Evolutionary conservation across 2,888 invertebrate genomes (phyloP).

Genomic region (Coelinius sp.): DNA sequence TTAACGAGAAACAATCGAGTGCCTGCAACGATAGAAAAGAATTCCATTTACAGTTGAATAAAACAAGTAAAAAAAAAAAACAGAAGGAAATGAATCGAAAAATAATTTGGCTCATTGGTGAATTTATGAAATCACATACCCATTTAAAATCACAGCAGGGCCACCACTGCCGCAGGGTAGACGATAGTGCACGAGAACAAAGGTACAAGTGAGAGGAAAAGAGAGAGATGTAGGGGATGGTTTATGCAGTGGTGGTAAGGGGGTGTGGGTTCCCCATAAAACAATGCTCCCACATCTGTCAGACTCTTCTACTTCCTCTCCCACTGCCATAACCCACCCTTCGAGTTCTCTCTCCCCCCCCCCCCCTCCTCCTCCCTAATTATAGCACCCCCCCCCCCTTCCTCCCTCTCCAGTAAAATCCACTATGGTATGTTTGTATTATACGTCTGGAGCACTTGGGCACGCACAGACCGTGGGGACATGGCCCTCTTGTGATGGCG

Average conservation of each 20-base stretch:
- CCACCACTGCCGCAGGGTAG: slow-evolving; percentile 52
- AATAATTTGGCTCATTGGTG: slow-evolving; percentile 56
- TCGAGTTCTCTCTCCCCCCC: slow-evolving; percentile 66
- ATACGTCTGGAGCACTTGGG: slow-evolving; percentile 70
- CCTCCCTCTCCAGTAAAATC: slow-evolving; percentile 51
- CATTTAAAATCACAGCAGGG: slow-evolving; percentile 69
- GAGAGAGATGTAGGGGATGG: slow-evolving; percentile 38
- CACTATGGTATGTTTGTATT: slow-evolving; percentile 61
- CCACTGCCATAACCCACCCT: slow-evolving; percentile 61
- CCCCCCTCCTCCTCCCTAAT: slow-evolving; percentile 67
- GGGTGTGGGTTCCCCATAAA: slow-evolving; percentile 66
- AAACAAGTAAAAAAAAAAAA: neutral
- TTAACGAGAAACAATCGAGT: neutral
- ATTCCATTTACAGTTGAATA: neutral
- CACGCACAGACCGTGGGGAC: slow-evolving; percentile 65
- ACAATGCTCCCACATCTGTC: slow-evolving; percentile 72
- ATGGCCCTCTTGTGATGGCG: slow-evolving; percentile 57
- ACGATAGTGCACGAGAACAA: slow-evolving; percentile 53
- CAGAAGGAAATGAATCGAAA: slow-evolving; percentile 10
- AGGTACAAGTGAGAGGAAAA: slow-evolving; percentile 21
- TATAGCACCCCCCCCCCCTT: slow-evolving; percentile 63
- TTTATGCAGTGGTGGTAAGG: slow-evolving; percentile 40
- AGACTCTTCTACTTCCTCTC: slow-evolving; percentile 68
- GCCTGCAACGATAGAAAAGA: neutral
- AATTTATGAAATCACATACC: slow-evolving; percentile 63